Evolutionary conservation across 2,797 vertebrate species (phyloP).

Genomic region (Scomberomorus guttatus): DNA sequence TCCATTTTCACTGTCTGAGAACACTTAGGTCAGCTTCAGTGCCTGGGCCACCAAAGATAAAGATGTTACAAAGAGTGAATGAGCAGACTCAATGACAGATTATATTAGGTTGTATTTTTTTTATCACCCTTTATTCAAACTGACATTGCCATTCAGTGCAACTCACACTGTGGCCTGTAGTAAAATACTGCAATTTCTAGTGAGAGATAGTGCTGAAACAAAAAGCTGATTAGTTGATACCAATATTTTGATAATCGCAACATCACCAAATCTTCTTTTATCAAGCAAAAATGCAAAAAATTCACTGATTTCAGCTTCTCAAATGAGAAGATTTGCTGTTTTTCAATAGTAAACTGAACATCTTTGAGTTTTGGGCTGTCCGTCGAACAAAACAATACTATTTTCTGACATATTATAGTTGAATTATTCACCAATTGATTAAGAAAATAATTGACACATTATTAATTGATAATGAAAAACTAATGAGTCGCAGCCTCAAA

Average conservation of each 20-base stretch:
- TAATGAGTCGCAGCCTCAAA: background rate
- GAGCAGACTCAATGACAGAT: conserved; percentile 7
- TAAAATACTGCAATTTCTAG: background rate
- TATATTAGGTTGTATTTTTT: conserved; percentile 5
- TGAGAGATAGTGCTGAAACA: background rate
- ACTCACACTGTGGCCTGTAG: background rate
- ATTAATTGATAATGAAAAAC: background rate
- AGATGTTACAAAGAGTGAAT: conserved; percentile 18
- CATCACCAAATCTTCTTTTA: background rate
- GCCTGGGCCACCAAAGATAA: conserved; percentile 36
- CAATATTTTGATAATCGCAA: background rate
- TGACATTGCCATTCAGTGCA: background rate
- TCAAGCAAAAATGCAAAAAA: background rate
- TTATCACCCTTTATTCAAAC: background rate
- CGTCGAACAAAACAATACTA: background rate
- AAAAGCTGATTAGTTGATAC: background rate
- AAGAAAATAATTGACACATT: background rate
- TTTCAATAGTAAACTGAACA: background rate
- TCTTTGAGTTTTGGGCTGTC: background rate
- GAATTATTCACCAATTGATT: background rate
- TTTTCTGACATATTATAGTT: background rate
- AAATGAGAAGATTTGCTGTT: background rate
- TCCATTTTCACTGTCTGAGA: conserved; percentile 66
- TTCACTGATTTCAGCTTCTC: background rate
- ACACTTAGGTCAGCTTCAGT: conserved; percentile 45